These are phyloP conservation scores for Hyperoodon ampullatus DNA, from an alignment of 2,113 vertebrate species.

Conservation along the genomic window DNA sequence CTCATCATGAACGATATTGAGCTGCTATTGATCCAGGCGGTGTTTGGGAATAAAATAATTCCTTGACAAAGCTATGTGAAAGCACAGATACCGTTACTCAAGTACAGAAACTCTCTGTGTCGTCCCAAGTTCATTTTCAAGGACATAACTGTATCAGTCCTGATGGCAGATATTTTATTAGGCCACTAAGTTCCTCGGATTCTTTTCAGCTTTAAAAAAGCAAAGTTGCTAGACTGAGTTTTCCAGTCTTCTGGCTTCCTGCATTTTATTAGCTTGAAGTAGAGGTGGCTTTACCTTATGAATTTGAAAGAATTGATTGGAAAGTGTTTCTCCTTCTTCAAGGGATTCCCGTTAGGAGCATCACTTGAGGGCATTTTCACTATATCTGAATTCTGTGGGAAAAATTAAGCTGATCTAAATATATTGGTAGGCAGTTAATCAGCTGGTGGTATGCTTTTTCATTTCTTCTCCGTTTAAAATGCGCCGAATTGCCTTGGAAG, in stretches of 20 bases:
- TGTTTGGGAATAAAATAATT: slow-evolving; percentile 73
- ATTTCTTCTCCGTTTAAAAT: slow-evolving; percentile 36
- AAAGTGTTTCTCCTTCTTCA: slow-evolving; percentile 13
- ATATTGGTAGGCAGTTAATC: slow-evolving; percentile 32
- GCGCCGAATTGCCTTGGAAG: background rate
- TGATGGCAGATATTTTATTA: slow-evolving; percentile 68
- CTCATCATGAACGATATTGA: slow-evolving; percentile 75
- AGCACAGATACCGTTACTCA: slow-evolving; percentile 62
- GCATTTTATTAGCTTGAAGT: slow-evolving; percentile 42
- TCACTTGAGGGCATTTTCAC: background rate
- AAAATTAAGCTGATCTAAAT: slow-evolving; percentile 44
- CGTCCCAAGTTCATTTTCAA: slow-evolving; percentile 77
- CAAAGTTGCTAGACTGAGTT: slow-evolving; percentile 15
- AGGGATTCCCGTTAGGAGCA: background rate
- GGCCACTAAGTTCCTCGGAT: slow-evolving; percentile 27
- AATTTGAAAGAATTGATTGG: slow-evolving; percentile 29
- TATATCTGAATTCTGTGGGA: background rate
- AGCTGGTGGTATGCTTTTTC: slow-evolving; percentile 9
- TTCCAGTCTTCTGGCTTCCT: background rate
- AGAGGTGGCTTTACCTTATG: background rate
- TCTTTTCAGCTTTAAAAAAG: slow-evolving; percentile 64
- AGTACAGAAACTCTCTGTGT: slow-evolving; percentile 62
- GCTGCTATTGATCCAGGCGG: slow-evolving; percentile 74
- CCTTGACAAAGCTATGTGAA: slow-evolving; percentile 68
- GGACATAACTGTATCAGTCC: slow-evolving; percentile 59